A percentile compares a stretch with the other conserved stretches of the same genome.
Conservation (phyloP, 1,140 invertebrate species). For the Cotesia vestalis region DNA sequence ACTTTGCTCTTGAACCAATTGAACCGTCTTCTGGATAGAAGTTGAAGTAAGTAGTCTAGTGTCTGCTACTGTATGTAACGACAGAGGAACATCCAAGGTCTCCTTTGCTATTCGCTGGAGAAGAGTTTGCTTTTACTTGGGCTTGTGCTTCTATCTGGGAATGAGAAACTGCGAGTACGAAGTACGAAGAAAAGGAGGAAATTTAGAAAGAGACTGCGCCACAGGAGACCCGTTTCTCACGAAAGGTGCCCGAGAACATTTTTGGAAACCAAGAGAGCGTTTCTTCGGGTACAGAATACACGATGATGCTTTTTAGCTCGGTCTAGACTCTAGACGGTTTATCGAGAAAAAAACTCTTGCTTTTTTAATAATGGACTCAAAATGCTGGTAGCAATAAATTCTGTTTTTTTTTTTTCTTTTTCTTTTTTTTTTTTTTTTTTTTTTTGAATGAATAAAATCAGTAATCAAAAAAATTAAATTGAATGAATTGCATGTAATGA, state of each 20-base stretch:
- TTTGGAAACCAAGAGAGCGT: slow-evolving; percentile 36
- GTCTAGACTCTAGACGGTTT: slow-evolving; percentile 17
- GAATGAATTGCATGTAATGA: too few relatives aligned
- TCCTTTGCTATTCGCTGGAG: too few relatives aligned
- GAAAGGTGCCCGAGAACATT: slow-evolving; percentile 33
- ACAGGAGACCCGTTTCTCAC: slow-evolving; percentile 45
- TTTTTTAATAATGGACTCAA: neutral
- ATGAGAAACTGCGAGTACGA: neutral
- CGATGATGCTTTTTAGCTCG: slow-evolving; percentile 28
- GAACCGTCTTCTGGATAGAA: slow-evolving; percentile 45
- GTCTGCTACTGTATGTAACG: neutral
- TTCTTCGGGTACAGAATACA: slow-evolving; percentile 31
- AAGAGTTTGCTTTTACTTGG: too few relatives aligned
- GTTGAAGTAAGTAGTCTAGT: neutral
- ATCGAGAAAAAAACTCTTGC: too few relatives aligned
- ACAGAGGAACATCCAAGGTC: neutral
- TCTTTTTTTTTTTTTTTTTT: too few relatives aligned
- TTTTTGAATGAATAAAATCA: too few relatives aligned
- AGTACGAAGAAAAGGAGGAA: slow-evolving; percentile 15
- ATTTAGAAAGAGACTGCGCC: slow-evolving; percentile 33
- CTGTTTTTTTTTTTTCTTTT: too few relatives aligned
- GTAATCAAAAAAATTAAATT: too few relatives aligned
- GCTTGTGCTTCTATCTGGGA: neutral
- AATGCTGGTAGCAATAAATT: too few relatives aligned
- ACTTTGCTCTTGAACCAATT: slow-evolving; percentile 47